Base-by-base conservation (phyloP, 2,113 vertebrate genomes). In the Phyllostomus discolor region DNA sequence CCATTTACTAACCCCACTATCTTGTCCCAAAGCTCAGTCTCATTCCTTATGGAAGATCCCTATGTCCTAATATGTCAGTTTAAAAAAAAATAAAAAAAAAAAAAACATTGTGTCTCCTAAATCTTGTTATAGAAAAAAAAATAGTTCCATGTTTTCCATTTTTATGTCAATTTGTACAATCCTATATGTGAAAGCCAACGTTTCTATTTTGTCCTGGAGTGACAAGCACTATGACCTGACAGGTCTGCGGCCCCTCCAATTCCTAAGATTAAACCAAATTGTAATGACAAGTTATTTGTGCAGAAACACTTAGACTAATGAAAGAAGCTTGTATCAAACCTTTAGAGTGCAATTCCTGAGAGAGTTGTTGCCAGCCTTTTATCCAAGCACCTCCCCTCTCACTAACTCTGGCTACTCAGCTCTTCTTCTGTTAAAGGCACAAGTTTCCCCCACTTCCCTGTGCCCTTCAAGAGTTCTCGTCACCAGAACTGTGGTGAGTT, bases 291-390 rank as follows among this genome's bases (percentile, higher is more conserved):
- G 97, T 97, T 97, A 97, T 93, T 98, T 85, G 97, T 95, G 95
- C 97, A 88, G 97, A 98, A 98, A 97, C 93, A 97, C 48, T 98
- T 97, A 95, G 33, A 75, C 50, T 98, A 98, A 98, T 97, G 87
- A 98, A 98, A 98, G 91, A 96, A 94, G 76, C 97, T 91, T 97
- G 85, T 98, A 97, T 91, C 87, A 95, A 96, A 41, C 16, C 46
- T 97, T 98, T 78, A 95, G 82, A 95, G 72, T 52, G 81, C 87
- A 95, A 54, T 95, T 97, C 88, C 80, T 95, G 95, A 98, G 92
- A 76, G 93, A 97, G 76, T 46, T 33, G 38, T 76, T 88, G 82
- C 69, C 54, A 91, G 62, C 48, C 75, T 96, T 97, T 97, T 95
- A 94, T 95, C 88, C 66, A 41, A 38, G 64, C 7, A 24, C 66